Base-by-base conservation (phyloP, 2,797 vertebrate genomes). In the Cynodonichthys magdalenae region DNA sequence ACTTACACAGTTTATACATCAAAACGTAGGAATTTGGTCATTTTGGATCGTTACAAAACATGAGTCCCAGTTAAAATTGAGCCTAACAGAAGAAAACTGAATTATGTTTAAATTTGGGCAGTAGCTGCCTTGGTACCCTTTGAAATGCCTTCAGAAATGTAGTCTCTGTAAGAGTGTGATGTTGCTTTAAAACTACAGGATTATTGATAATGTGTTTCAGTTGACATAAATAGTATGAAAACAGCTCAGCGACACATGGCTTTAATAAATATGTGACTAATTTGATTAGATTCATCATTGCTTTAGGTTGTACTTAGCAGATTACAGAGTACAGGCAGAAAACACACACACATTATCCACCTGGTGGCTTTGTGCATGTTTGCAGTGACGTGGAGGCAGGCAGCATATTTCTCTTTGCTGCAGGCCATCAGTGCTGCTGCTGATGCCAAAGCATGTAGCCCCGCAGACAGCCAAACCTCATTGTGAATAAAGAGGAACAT, bases 401-500 rank as follows among this genome's bases (percentile, higher is more conserved):
- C 66, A 70, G 55, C 64, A 77, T 72, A 57, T 80, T 82, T 71
- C 56, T 65, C 41, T 45, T 70, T 68, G 63, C 78, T 77, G 66
- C 53, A 63, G 82, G 79, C 76, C 74, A 69, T 65, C 64, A 47
- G 44, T 44, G 66, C 68, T 65, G 72, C 64, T 72, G 53, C 65
- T 68, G 53, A 56, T 81, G 81, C 75, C 77, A 85, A 70, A 63
- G 46, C 60, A 51, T 73, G 69, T 59, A 65, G 60, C 59, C 77
- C 54, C 0, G 50, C 73, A 75, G 72, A 77, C 68, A 80, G 79
- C 69, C 78, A 64, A 53, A 67, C 53, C 70, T 74, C 63, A 56
- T 56, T 60, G 72, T 76, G 59, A 76, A 77, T 63, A 61, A 76
- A 80, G 77, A 78, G 64, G 69, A 77, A 78, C 75, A 80, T 74